These are phyloP conservation scores for Eucera pruinosa DNA, from an alignment of 2,888 invertebrate species.

Conservation along the genomic window DNA sequence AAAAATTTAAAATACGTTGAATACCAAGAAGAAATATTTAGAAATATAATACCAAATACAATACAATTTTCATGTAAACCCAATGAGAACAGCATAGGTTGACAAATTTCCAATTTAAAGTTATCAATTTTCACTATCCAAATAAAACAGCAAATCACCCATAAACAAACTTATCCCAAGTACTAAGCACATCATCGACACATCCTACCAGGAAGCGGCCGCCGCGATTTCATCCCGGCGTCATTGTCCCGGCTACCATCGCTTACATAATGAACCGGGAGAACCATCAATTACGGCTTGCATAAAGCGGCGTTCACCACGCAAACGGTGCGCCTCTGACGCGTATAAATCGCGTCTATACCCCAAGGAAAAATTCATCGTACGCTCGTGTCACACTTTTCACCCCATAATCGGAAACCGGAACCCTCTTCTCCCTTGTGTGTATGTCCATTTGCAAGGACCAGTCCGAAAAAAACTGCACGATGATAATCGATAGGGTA, in stretches of 20 bases:
- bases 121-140: too few relatives aligned
- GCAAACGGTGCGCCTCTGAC: not conserved
- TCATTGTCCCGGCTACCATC: slow-evolving; percentile 21
- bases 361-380: slow-evolving; percentile 1
- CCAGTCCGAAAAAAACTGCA: slow-evolving; percentile 9
- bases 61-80: too few relatives aligned
- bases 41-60: too few relatives aligned
- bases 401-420: not conserved
- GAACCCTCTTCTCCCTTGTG: too few relatives aligned
- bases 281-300: slow-evolving; percentile 34
- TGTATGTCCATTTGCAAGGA: not conserved
- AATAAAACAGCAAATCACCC: not conserved
- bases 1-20: too few relatives aligned
- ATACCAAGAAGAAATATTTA: too few relatives aligned
- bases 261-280: slow-evolving; percentile 12
- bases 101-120: too few relatives aligned
- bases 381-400: not conserved
- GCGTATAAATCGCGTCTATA: slow-evolving; percentile 5
- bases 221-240: slow-evolving; percentile 16
- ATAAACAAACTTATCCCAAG: not conserved
- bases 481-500: slow-evolving; percentile 24
- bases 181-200: not conserved
- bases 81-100: too few relatives aligned
- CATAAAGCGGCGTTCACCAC: slow-evolving; percentile 19
- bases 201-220: not conserved